Evolutionary conservation across 2,113 vertebrate species (phyloP).

Genomic region (Ophthalmolycus amberensis): DNA sequence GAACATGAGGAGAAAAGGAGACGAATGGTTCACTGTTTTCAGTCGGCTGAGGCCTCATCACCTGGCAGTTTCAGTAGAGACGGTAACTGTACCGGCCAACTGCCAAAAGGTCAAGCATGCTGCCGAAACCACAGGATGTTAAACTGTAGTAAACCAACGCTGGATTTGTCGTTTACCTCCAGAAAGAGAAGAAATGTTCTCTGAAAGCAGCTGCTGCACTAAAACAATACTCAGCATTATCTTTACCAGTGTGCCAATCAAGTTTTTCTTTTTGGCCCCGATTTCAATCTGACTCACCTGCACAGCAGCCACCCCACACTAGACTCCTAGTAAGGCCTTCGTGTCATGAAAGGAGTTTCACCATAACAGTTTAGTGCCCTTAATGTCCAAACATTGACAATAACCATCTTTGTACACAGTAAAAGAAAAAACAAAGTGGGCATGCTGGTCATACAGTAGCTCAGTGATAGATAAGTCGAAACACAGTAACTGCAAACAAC

Average conservation of each 20-base stretch:
- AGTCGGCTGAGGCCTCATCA: conserved; percentile 34
- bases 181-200: conserved; percentile 3
- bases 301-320: neutral
- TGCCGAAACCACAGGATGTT: conserved; percentile 11
- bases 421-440: neutral
- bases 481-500: neutral
- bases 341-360: neutral
- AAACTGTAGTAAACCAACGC: neutral
- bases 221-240: neutral
- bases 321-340: neutral
- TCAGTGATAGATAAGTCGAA: neutral
- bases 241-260: neutral
- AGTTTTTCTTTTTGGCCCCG: neutral
- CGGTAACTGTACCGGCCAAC: conserved; percentile 17
- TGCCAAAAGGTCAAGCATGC: conserved; percentile 44
- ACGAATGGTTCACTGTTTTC: conserved; percentile 30
- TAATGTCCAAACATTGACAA: neutral
- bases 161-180: conserved; percentile 26
- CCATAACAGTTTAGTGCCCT: neutral
- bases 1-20: conserved; percentile 29
- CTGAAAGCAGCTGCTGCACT: conserved; percentile 7
- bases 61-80: conserved; percentile 22
- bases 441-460: neutral
- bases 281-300: neutral
- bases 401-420: neutral